phyloP scores from a whole-genome alignment of 2,797 vertebrate species.

The Pipistrellus nathusii region DNA sequence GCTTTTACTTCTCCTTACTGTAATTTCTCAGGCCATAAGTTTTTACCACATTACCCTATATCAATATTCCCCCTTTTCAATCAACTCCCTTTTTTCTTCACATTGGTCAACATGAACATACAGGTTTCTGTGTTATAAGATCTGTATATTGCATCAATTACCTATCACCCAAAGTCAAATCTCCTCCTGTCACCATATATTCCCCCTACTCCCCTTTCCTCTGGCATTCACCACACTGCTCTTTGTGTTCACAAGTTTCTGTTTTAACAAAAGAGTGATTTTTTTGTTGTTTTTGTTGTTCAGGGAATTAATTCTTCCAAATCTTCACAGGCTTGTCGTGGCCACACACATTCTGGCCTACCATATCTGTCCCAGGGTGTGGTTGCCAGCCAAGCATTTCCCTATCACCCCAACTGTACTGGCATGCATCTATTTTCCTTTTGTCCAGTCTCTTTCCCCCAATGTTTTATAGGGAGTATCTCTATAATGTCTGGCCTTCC shows the following conservation, averaged over 20 bases:
- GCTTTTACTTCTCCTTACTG: neutral
- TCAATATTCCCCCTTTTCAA: neutral
- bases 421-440: neutral
- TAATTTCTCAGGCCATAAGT: neutral
- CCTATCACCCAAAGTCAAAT: too few species aligned
- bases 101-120: too few species aligned
- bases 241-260: too few species aligned
- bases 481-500: neutral
- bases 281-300: neutral
- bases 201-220: too few species aligned
- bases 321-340: neutral
- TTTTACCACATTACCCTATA: neutral
- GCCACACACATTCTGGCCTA: neutral
- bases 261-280: neutral
- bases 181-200: too few species aligned
- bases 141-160: too few species aligned
- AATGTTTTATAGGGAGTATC: neutral
- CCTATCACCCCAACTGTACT: neutral
- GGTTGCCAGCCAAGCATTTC: neutral
- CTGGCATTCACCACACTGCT: too few species aligned
- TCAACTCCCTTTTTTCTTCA: neutral
- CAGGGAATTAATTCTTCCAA: neutral
- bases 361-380: neutral
- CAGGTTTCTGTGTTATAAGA: too few species aligned
- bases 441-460: neutral